Evolutionary conservation across 2,888 invertebrate genomes (phyloP), one percentile per base, ranked within the genome.

Genomic region (Lumbricus terrestris): DNA sequence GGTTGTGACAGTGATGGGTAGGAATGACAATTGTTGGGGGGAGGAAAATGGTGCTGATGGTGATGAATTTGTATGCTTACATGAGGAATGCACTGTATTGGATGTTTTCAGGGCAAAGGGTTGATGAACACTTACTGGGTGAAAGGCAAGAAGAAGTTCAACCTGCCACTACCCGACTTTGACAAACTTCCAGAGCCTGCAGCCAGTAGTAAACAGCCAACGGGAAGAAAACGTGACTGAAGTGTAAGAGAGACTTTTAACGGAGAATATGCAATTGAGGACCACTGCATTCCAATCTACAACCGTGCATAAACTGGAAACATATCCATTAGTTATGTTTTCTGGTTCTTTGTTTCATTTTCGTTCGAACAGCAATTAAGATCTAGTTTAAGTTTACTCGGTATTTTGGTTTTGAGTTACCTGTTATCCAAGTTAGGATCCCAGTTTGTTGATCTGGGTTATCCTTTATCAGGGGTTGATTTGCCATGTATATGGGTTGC

Each of bases 121-220:
- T 42, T 35, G 23, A 90, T 91, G 90, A 89, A 83, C 23, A 91
- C 91, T 1, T 91, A 91, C 69, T 91, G 91, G 91, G 82, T 91
- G 82, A 37, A 42, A 38, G 91, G 89, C 42, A 85, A 90, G 34
- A 90, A 91, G 33, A 88, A 83, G 38, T 91, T 89, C 89, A n/a
- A 83, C 33, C 89, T 85, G 34, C 34, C 85, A 6, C 85, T 85
- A 0, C 85, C 85, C 37, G 85, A 69, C 69, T 69, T 69, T n/a
- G 69, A 69, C n/a, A 69, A 69, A n/a, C 29, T 69, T n/a, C n/a
- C 69, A n/a, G 69, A 3, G n/a, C 69, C 69, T 69, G 11, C 69
- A n/a, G n/a, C n/a, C 11, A 11, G 8, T 16, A 69, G 11, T n/a
- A 69, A 69, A n/a, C 29, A n/a, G 69, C 69, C 69, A n/a, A n/a